Percentiles rank a stretch among this genome's conserved stretches.
Evolutionary conservation across 2,797 vertebrate species (phyloP).

Genomic region (Intellagama lesueurii): DNA sequence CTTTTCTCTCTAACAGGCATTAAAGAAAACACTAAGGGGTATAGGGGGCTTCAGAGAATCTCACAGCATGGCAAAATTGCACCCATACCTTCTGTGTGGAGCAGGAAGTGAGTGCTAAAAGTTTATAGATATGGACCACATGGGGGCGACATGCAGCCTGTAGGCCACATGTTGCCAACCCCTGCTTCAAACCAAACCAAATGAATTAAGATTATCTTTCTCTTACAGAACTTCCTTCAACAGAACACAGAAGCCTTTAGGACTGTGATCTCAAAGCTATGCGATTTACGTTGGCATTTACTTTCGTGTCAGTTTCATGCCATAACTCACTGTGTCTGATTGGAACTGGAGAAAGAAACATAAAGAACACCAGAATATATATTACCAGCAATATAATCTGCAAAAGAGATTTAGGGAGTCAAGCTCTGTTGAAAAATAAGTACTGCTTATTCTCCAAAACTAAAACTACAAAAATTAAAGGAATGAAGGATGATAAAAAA

Average conservation of each 20-base stretch:
- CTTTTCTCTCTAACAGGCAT: too few relatives aligned
- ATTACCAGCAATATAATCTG: neutral
- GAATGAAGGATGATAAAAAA: neutral
- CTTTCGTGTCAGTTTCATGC: neutral
- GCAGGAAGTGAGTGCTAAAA: too few relatives aligned
- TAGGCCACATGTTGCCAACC: too few relatives aligned
- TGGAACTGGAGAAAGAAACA: neutral
- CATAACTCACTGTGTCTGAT: neutral
- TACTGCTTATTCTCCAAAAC: conserved; percentile 12
- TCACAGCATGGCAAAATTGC: neutral
- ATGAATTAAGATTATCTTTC: neutral
- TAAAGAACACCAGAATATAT: neutral
- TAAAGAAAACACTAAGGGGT: too few relatives aligned
- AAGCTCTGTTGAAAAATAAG: neutral
- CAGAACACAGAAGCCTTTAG: neutral
- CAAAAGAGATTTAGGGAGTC: neutral
- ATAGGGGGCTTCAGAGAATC: neutral
- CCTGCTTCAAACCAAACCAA: neutral
- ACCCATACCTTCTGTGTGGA: neutral
- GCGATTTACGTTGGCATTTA: neutral
- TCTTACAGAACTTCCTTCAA: neutral
- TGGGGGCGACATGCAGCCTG: too few relatives aligned
- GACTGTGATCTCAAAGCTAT: neutral
- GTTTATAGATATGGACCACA: too few relatives aligned
- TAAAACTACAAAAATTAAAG: neutral